A percentile compares a stretch with the other conserved stretches of the same genome.
These are phyloP conservation scores for Dioctria rufipes DNA, from an alignment of 2,888 invertebrate species.

Conservation along the genomic window DNA sequence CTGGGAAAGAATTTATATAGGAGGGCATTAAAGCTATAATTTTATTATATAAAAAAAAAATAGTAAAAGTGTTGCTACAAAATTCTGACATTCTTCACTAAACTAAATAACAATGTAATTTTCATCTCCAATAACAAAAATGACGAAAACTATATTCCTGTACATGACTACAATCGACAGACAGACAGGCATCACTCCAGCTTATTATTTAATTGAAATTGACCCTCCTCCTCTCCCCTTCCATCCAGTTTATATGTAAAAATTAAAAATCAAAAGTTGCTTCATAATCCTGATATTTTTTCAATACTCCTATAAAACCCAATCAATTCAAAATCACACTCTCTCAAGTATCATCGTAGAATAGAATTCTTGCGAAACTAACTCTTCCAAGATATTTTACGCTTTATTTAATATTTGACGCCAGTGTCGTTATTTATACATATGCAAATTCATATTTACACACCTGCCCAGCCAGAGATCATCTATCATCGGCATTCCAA, in stretches of 20 bases:
- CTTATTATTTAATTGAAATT: not conserved
- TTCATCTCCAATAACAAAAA: not conserved
- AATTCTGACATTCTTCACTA: too few relatives aligned
- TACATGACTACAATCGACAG: not conserved
- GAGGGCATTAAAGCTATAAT: too few relatives aligned
- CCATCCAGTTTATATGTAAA: not conserved
- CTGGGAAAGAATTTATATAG: too few relatives aligned
- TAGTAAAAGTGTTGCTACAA: too few relatives aligned
- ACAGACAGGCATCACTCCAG: not conserved
- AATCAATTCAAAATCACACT: not conserved
- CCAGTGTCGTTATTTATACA: constrained; percentile 30
- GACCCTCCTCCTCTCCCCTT: not conserved
- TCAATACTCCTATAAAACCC: too few relatives aligned
- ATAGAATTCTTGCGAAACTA: not conserved
- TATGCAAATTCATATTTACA: constrained; percentile 45
- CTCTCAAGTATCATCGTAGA: not conserved
- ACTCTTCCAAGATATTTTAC: constrained; percentile 8
- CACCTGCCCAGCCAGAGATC: constrained; percentile 42
- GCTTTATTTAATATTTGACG: constrained; percentile 32
- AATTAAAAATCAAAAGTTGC: not conserved
- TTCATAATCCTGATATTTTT: too few relatives aligned
- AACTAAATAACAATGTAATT: too few relatives aligned
- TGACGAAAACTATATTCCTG: not conserved
- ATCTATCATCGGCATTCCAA: constrained; percentile 50
- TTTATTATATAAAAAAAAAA: too few relatives aligned